These are phyloP conservation scores for Otus sunia DNA, from an alignment of 2,113 vertebrate species.

Conservation along the genomic window DNA sequence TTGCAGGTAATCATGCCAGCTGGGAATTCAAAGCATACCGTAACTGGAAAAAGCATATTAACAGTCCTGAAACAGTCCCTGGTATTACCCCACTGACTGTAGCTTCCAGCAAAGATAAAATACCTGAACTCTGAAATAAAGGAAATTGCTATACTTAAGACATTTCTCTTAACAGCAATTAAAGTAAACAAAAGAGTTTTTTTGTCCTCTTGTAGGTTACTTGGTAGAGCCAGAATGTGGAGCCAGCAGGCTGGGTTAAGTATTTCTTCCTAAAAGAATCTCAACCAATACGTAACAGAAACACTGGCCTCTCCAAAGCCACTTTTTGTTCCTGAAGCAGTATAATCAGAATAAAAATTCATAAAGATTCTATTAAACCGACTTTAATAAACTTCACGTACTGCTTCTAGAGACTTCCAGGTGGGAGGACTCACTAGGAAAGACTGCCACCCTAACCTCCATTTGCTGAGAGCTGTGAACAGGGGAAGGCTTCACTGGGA, in stretches of 20 bases:
- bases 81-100: background rate
- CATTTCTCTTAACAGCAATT: background rate
- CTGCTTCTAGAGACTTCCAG: background rate
- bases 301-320: background rate
- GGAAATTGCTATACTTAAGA: background rate
- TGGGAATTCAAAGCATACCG: background rate
- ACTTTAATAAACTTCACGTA: background rate
- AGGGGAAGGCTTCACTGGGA: background rate
- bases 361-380: background rate
- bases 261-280: background rate
- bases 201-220: rapidly evolving
- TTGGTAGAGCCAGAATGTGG: background rate
- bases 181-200: background rate
- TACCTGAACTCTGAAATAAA: background rate
- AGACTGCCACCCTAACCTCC: background rate
- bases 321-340: background rate
- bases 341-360: background rate
- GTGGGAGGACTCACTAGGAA: background rate
- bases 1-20: background rate
- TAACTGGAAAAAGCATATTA: background rate
- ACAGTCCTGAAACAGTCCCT: background rate
- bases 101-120: background rate
- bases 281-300: background rate
- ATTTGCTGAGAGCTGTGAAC: background rate
- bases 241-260: background rate